Conservation (phyloP, 2,888 invertebrate species). For the Biston stratarius region DNA sequence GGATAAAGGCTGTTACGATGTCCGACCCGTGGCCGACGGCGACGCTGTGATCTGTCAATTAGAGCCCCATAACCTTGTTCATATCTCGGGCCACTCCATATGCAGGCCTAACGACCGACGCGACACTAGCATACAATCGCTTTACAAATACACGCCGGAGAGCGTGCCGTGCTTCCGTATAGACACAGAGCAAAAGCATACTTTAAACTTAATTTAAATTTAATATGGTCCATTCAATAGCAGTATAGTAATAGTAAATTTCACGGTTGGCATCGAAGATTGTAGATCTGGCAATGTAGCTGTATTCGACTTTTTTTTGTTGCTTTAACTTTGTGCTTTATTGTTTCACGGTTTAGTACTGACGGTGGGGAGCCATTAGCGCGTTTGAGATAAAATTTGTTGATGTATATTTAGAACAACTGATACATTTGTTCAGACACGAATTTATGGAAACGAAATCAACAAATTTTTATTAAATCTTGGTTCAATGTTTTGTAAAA, state of each 20-base stretch:
- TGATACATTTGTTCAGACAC: not conserved
- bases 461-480: conserved; percentile 9
- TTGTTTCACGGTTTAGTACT: conserved; percentile 35
- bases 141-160: conserved; percentile 31
- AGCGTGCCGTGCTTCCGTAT: conserved; percentile 22
- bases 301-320: conserved; percentile 59
- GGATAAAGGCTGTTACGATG: conserved; percentile 72
- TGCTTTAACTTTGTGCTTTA: conserved; percentile 32
- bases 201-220: conserved; percentile 29
- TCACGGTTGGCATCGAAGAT: conserved; percentile 60
- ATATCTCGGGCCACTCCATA: conserved; percentile 62
- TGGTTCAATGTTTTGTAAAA: conserved; percentile 21
- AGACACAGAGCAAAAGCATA: conserved; percentile 24
- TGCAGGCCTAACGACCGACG: conserved; percentile 55
- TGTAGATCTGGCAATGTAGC: conserved; percentile 57
- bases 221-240: conserved; percentile 59
- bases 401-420: conserved; percentile 2
- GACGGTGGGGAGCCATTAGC: conserved; percentile 30
- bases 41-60: conserved; percentile 76
- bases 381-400: conserved; percentile 11
- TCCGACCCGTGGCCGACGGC: conserved; percentile 57
- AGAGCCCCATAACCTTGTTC: conserved; percentile 75
- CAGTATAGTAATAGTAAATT: conserved; percentile 62
- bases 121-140: conserved; percentile 50
- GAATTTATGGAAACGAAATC: not conserved